Conservation (phyloP, 2,888 invertebrate species). For the Platycheirus albimanus region DNA sequence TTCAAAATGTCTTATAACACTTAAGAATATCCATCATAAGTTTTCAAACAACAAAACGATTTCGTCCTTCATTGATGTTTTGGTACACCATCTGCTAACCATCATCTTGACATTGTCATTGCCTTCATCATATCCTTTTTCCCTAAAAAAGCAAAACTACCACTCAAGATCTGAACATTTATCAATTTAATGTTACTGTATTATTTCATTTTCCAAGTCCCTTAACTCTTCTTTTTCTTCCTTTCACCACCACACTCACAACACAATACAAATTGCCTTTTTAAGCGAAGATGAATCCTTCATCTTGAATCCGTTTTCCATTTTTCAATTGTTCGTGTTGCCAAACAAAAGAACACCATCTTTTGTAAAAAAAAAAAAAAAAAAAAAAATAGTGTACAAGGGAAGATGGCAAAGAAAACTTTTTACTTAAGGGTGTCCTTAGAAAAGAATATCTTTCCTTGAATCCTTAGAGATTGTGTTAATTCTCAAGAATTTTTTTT, state of each 20-base stretch:
- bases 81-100: conserved; percentile 65
- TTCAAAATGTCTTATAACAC: neutral
- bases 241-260: conserved; percentile 18
- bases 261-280: conserved; percentile 60
- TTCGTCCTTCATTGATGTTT: conserved; percentile 40
- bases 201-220: conserved; percentile 55
- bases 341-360: conserved; percentile 70
- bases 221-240: neutral
- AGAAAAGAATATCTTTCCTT: conserved; percentile 27
- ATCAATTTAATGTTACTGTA: conserved; percentile 62
- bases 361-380: neutral
- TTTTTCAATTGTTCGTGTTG: conserved; percentile 69
- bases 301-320: conserved; percentile 71
- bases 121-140: conserved; percentile 29
- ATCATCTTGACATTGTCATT: conserved; percentile 66
- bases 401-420: conserved; percentile 41
- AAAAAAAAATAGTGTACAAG: conserved; percentile 11
- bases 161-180: conserved; percentile 44
- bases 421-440: conserved; percentile 66
- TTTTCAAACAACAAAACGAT: conserved; percentile 15
- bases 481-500: conserved; percentile 60
- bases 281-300: conserved; percentile 58
- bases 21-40: conserved; percentile 13
- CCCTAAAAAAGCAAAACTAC: neutral
- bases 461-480: conserved; percentile 58